A percentile compares a stretch with the other conserved stretches of the same genome.
phyloP scores from a whole-genome alignment of 2,113 vertebrate genomes.

The Potamarius usumacintae region DNA sequence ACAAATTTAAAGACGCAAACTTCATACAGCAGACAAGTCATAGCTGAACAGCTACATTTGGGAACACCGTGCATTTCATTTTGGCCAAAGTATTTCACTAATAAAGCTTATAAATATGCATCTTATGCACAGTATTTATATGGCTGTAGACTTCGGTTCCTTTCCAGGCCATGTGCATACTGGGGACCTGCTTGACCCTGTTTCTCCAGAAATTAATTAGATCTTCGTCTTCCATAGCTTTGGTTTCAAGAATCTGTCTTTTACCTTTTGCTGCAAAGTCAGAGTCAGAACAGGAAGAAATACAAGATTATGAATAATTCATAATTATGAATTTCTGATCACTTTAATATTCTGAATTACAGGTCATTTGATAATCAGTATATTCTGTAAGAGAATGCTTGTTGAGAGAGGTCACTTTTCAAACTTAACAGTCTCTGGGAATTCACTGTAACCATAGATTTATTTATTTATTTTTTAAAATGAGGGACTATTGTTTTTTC shows the following conservation, averaged over 20 bases:
- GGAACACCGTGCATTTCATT: background rate
- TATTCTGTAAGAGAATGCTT: background rate
- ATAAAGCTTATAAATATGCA: background rate
- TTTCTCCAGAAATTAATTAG: background rate
- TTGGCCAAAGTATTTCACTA: background rate
- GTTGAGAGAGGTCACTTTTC: background rate
- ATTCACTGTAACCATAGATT: background rate
- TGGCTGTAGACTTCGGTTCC: background rate
- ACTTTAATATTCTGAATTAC: background rate
- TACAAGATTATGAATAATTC: background rate
- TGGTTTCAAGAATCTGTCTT: background rate
- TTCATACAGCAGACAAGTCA: too few relatives aligned
- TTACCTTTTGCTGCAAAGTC: conserved; percentile 6
- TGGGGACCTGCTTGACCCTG: background rate
- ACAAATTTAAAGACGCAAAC: too few relatives aligned
- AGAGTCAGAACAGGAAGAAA: background rate
- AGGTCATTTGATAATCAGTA: background rate
- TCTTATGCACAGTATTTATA: background rate
- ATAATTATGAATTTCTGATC: background rate
- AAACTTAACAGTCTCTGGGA: background rate
- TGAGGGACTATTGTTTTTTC: background rate
- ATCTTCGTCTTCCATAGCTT: conserved; percentile 18
- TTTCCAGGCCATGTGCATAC: background rate
- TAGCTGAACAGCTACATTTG: background rate
- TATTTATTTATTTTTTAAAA: background rate